Evolutionary conservation across 2,888 invertebrate species (phyloP).

Genomic region (Branchipolynoe longqiensis): DNA sequence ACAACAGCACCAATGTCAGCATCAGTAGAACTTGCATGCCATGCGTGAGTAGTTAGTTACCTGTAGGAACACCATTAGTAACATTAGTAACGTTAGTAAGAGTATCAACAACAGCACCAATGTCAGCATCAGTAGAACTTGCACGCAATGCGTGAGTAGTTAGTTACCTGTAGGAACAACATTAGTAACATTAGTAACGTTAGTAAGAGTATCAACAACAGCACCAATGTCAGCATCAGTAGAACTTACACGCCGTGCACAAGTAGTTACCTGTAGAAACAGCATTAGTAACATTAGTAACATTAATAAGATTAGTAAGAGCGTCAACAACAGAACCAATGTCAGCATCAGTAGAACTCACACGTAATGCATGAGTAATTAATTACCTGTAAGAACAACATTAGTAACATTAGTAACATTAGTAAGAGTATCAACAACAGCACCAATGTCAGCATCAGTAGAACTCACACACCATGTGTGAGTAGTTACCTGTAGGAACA

Average conservation of each 20-base stretch:
- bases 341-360: conserved; percentile 85
- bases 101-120: no score
- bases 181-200: background rate
- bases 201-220: no score
- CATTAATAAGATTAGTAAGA: background rate
- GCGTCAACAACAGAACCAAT: conserved; percentile 78
- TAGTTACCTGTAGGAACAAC: conserved; percentile 74
- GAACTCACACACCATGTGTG: conserved; percentile 84
- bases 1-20: no score
- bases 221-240: background rate
- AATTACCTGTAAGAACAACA: conserved; percentile 71
- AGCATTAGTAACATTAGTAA: background rate
- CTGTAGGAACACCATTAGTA: conserved; percentile 68
- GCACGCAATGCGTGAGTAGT: background rate
- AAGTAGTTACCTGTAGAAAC: conserved; percentile 71
- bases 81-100: no score
- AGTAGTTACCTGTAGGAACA: conserved; percentile 78
- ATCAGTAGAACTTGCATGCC: conserved; percentile 86
- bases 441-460: no score
- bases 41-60: conserved; percentile 81
- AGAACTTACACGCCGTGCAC: background rate
- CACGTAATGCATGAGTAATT: background rate
- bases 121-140: conserved; percentile 84
- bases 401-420: background rate
- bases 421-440: no score